Evolutionary conservation across 2,113 vertebrate species (phyloP).

Genomic region (Piaya cayana): DNA sequence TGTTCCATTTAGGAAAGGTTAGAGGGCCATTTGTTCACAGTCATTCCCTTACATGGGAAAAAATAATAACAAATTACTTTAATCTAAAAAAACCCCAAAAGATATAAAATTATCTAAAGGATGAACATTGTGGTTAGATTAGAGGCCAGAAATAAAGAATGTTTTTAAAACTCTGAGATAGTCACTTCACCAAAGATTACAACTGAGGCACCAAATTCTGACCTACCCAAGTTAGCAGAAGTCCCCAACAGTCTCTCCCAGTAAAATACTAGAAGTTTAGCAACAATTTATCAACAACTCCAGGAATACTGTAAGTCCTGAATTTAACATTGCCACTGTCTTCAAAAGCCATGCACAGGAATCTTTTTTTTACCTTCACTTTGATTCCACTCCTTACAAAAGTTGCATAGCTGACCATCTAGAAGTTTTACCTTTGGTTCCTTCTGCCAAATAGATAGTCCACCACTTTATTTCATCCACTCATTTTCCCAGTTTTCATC

Average conservation of each 20-base stretch:
- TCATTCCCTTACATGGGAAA: not conserved
- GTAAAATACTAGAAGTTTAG: not conserved
- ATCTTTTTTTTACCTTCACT: not conserved
- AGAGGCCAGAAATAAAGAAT: not conserved
- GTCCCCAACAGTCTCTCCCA: not conserved
- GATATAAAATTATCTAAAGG: not conserved
- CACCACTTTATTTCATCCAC: not conserved
- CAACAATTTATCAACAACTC: not conserved
- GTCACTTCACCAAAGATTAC: not conserved
- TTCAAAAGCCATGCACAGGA: not conserved
- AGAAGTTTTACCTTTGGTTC: not conserved
- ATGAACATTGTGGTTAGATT: not conserved
- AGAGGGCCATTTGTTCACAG: not conserved
- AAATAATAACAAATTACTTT: constrained; percentile 1
- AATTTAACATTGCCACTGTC: not conserved
- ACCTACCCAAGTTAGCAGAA: not conserved
- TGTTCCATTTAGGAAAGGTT: not conserved
- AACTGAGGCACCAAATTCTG: not conserved
- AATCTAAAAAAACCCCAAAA: not conserved
- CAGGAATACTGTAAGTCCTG: not conserved
- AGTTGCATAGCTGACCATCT: not conserved
- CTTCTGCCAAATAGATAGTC: not conserved
- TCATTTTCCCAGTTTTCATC: not conserved
- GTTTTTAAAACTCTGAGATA: not conserved
- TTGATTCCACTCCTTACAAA: not conserved